Evolutionary conservation across 2,797 vertebrate species (phyloP).

Genomic region (Rhinoraja longicauda): DNA sequence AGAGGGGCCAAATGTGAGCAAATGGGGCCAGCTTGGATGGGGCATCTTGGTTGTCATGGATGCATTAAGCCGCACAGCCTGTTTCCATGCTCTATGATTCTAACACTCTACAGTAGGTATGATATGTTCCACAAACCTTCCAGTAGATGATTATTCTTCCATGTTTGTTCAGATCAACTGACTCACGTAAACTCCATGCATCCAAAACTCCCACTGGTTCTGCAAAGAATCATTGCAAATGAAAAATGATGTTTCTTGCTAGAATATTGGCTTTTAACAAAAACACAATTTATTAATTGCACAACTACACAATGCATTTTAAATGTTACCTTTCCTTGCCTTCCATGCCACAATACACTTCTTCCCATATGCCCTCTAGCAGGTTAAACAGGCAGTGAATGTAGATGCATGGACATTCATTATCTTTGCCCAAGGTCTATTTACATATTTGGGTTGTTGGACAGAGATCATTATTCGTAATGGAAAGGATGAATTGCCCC

Average conservation of each 20-base stretch:
- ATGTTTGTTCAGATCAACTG: conserved; percentile 25
- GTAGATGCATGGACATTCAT: neutral
- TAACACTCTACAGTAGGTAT: too few relatives aligned
- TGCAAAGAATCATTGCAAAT: conserved; percentile 44
- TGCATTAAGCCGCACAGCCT: too few relatives aligned
- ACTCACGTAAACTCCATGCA: conserved; percentile 62
- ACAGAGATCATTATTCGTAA: neutral
- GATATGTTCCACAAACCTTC: conserved; percentile 58
- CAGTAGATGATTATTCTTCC: conserved; percentile 64
- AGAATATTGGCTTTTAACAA: neutral
- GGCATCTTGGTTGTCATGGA: too few relatives aligned
- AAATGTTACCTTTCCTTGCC: neutral
- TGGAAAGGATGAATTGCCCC: neutral
- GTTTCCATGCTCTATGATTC: too few relatives aligned
- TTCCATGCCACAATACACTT: neutral
- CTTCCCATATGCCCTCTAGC: neutral
- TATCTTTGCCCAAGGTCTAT: neutral
- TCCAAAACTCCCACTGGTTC: conserved; percentile 57
- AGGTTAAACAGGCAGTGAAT: neutral
- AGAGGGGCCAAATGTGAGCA: too few relatives aligned
- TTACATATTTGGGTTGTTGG: neutral
- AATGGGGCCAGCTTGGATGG: too few relatives aligned
- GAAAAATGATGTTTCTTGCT: neutral
- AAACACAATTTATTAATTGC: neutral
- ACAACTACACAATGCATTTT: neutral